Evolutionary conservation across 23 tunicate species (phyloP).

Genomic region (Trididemnum nubilum): DNA sequence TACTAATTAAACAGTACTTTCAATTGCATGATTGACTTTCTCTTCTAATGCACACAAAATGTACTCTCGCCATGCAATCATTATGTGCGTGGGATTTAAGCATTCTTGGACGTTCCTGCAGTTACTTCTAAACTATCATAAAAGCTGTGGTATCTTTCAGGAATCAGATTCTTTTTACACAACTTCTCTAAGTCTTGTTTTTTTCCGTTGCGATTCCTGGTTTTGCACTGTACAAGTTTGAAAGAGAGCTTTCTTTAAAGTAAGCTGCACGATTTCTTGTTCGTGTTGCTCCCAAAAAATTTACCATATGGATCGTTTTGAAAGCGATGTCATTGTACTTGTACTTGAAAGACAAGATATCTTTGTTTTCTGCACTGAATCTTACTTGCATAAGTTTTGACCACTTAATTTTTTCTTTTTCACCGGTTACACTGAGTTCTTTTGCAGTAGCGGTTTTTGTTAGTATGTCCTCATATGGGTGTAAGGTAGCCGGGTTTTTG

Average conservation of each 20-base stretch:
- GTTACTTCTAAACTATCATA: neutral
- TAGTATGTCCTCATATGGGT: constrained; percentile 1
- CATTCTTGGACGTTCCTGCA: neutral
- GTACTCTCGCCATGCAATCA: neutral
- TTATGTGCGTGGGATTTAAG: neutral
- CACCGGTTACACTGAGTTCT: neutral
- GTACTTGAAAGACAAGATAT: neutral
- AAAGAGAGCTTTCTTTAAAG: neutral
- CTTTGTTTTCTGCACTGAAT: neutral
- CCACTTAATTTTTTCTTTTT: neutral
- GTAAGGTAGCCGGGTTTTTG: neutral
- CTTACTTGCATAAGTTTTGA: neutral
- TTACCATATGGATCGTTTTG: neutral
- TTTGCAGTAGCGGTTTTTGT: neutral
- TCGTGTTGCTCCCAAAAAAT: neutral
- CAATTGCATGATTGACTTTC: no score
- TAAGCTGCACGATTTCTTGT: neutral
- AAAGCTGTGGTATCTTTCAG: constrained; percentile 1
- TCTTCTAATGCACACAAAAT: neutral
- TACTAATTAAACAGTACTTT: neutral
- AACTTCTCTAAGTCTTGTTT: neutral
- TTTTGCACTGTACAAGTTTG: neutral
- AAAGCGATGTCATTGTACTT: neutral
- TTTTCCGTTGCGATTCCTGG: neutral
- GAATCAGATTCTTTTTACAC: neutral